A percentile compares a stretch with the other conserved stretches of the same genome.
These are phyloP conservation scores for Sebastes iracundus DNA, from an alignment of 2,797 vertebrate species.

Conservation along the genomic window DNA sequence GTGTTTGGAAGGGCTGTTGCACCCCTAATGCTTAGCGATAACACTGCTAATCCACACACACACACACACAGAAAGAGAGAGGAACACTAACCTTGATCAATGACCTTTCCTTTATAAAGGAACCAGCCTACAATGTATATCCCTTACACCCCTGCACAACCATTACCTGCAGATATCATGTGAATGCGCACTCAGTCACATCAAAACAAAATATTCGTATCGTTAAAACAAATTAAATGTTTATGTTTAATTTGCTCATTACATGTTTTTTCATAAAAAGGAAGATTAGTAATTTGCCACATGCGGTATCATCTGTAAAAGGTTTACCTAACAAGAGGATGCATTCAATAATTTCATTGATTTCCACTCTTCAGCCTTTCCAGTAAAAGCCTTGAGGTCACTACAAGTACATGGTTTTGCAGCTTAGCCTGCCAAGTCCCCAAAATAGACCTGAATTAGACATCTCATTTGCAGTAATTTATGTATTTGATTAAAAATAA, in stretches of 20 bases:
- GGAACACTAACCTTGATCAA: slow-evolving; percentile 57
- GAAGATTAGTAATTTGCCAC: not conserved
- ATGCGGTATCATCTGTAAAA: not conserved
- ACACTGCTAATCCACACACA: slow-evolving; percentile 45
- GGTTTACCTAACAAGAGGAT: slow-evolving; percentile 36
- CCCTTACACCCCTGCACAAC: not conserved
- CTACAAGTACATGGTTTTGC: slow-evolving; percentile 20
- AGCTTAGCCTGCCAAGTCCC: slow-evolving; percentile 8
- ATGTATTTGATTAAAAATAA: slow-evolving; percentile 1
- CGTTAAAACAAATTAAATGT: not conserved
- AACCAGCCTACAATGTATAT: slow-evolving; percentile 24
- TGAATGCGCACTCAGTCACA: not conserved
- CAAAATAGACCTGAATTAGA: slow-evolving; percentile 18
- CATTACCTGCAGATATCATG: not conserved
- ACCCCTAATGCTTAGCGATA: slow-evolving; percentile 46
- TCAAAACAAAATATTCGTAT: not conserved
- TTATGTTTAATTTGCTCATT: not conserved
- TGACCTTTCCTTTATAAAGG: slow-evolving; percentile 65
- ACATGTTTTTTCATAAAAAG: not conserved
- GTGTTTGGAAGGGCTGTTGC: slow-evolving; percentile 47
- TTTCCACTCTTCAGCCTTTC: slow-evolving; percentile 39
- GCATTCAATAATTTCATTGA: slow-evolving; percentile 52
- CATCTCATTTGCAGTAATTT: not conserved
- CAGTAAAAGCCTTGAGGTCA: slow-evolving; percentile 51
- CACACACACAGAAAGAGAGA: slow-evolving; percentile 7